Evolutionary conservation across 2,113 vertebrate species (phyloP).

Genomic region (Phaetusa simplex): DNA sequence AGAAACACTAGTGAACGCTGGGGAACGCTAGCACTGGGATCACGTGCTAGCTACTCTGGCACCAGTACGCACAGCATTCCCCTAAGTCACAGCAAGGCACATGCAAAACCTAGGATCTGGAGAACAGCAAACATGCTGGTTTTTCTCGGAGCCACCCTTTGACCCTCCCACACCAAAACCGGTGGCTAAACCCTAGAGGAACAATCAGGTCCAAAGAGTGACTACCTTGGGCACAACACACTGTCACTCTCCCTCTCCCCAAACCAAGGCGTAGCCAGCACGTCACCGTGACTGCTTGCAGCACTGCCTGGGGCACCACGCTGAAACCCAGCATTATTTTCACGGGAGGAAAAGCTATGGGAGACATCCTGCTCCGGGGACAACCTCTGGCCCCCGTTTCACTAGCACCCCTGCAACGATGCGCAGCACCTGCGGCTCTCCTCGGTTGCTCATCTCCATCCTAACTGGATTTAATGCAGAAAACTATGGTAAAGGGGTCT

Average conservation of each 20-base stretch:
- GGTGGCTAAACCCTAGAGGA: background rate
- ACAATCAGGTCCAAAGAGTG: background rate
- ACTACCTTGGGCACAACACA: no score
- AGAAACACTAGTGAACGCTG: background rate
- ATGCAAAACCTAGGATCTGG: background rate
- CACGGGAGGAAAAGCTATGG: background rate
- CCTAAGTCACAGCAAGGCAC: accelerated
- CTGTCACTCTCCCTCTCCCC: background rate
- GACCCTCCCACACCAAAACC: background rate
- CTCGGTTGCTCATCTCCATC: background rate
- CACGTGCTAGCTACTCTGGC: background rate
- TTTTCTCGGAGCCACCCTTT: background rate
- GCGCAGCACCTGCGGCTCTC: background rate
- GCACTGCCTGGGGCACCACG: background rate
- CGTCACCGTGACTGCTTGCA: background rate
- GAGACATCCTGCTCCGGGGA: background rate
- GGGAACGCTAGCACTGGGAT: no score
- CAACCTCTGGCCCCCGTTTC: background rate
- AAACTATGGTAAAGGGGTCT: background rate
- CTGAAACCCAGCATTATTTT: background rate
- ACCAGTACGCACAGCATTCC: background rate
- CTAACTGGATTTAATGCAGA: background rate
- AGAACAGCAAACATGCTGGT: accelerated
- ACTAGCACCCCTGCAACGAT: background rate
- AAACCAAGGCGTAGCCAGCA: background rate